Evolutionary conservation across 2,888 invertebrate genomes (phyloP), one percentile per base, ranked within the genome.

Genomic region (Drosophila fungiperda): DNA sequence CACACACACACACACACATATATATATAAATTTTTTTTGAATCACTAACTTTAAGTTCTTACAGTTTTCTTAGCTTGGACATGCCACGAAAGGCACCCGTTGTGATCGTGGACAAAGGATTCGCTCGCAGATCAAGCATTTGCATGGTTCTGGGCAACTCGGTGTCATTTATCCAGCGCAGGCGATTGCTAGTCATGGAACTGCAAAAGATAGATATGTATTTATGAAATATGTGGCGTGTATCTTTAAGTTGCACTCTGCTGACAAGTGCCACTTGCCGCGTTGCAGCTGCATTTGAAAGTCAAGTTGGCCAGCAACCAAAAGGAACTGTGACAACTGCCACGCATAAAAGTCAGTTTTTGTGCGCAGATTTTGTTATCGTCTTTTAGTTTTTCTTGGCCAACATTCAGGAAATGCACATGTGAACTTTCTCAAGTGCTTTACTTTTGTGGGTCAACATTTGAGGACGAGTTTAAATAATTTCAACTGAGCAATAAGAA

Each of bases 111-210:
- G 94, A 93, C 65, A 98, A 94, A 33, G 97, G 97, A 94, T 98
- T 98, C 78, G 96, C 97, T 85, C 96, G 96, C 83, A 98, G 94
- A 91, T 97, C 97, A 48, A 98, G 94, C 45, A 96, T 95, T 76
- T 95, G 94, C 64, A 98, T 94, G 88, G 95, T 95, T 83, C 95
- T 94, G 89, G 95, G 95, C 89, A 98, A 95, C 79, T 95, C 94
- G 67, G 96, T 95, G 62, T 94, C 95, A n/a, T 95, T 95, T 88
- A 98, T 95, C 92, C 94, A 95, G 90, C 95, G 95, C 91, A 98
- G 96, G 82, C 95, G 95, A 94, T 98, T 98, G 92, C 96, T 96
- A 35, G 97, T 96, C 92, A 98, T 94, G 52, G 97, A 97, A 91
- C 98, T 92, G 94, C 73, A 91, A 50, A 33, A 57, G 23, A 63